Evolutionary conservation across 2,797 vertebrate genomes (phyloP).

Genomic region (Thamnophis elegans): DNA sequence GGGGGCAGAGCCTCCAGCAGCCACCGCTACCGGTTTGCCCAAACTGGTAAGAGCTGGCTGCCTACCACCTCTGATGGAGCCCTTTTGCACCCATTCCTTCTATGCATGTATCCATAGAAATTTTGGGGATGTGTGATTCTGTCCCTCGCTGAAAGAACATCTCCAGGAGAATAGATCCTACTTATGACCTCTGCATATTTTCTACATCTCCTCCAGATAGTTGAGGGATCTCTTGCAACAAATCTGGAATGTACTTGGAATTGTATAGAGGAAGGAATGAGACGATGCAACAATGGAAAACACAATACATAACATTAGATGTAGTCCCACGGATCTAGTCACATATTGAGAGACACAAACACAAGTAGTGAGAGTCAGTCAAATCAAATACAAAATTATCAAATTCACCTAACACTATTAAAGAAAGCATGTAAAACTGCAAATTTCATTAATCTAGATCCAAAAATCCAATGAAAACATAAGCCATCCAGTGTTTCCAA

Average conservation of each 20-base stretch:
- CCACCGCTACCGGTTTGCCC: no score
- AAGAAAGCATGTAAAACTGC: background rate
- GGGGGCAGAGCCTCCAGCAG: no score
- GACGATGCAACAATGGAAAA: background rate
- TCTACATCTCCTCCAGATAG: background rate
- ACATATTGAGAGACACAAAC: background rate
- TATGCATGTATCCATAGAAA: background rate
- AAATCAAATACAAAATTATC: background rate
- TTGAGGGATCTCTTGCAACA: background rate
- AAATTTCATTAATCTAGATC: background rate
- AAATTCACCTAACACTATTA: background rate
- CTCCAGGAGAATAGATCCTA: background rate
- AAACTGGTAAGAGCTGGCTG: no score
- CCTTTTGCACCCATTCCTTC: background rate
- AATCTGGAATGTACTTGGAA: background rate
- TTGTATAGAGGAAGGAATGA: background rate
- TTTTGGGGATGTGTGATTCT: background rate
- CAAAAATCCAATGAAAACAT: background rate
- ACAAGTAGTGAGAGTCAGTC: background rate
- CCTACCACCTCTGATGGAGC: background rate
- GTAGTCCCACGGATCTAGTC: background rate
- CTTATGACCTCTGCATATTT: background rate
- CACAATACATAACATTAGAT: background rate
- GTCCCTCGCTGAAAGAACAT: background rate
- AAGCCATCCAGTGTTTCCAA: background rate